A percentile compares a stretch with the other conserved stretches of the same genome.
Evolutionary conservation across 2,888 invertebrate genomes (phyloP).

Genomic region (Ophioninae sp.): DNA sequence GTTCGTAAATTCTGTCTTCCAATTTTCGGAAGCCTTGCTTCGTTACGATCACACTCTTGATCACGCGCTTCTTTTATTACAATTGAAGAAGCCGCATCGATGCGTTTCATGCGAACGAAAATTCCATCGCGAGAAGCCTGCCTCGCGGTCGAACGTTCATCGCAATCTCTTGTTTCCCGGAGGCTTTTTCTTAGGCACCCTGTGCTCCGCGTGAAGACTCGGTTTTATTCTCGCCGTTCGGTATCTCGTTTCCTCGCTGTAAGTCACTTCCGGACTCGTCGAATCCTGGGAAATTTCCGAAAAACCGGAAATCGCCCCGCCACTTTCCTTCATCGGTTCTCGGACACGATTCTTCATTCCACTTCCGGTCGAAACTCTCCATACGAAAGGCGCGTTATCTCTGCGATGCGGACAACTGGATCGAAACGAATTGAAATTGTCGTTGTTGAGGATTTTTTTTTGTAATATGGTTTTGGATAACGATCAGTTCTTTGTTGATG

Average conservation of each 20-base stretch:
- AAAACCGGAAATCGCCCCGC: constrained; percentile 39
- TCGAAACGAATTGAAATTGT: not conserved
- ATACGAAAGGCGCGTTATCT: not conserved
- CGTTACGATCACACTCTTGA: not conserved
- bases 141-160: constrained; percentile 25
- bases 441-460: not conserved
- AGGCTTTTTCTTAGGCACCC: constrained; percentile 64
- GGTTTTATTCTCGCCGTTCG: constrained; percentile 68
- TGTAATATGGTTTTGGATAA: not conserved
- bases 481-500: too few species aligned
- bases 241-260: constrained; percentile 8
- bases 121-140: constrained; percentile 9
- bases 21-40: not conserved
- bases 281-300: constrained; percentile 36
- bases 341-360: not conserved
- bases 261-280: constrained; percentile 27
- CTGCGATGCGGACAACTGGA: constrained; percentile 18
- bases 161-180: constrained; percentile 36
- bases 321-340: constrained; percentile 33
- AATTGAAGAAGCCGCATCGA: not conserved
- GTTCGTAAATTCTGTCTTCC: not conserved
- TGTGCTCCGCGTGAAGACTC: constrained; percentile 70
- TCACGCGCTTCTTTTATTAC: not conserved
- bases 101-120: not conserved
- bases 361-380: constrained; percentile 14